Conservation (phyloP, 1,140 invertebrate species). For the Tetramorium parvispinum region DNA sequence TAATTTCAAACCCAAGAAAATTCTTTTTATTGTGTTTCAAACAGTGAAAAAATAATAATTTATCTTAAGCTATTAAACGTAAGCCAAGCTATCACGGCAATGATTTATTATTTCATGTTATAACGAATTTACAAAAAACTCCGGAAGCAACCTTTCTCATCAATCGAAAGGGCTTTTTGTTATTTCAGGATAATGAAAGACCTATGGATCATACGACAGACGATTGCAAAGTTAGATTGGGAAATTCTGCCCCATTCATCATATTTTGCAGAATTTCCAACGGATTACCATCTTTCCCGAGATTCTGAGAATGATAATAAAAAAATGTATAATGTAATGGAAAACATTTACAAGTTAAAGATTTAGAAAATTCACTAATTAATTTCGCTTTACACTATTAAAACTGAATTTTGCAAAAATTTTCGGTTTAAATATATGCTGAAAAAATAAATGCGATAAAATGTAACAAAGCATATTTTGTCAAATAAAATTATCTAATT, state of each 20-base stretch:
- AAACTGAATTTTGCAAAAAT: not conserved
- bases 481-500: not conserved
- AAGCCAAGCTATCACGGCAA: slow-evolving; percentile 13
- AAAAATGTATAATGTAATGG: not conserved
- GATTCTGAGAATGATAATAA: not conserved
- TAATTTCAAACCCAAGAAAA: not conserved
- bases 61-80: slow-evolving; percentile 35
- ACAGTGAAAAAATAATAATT: slow-evolving; percentile 16
- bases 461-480: not conserved
- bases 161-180: slow-evolving; percentile 45
- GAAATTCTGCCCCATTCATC: slow-evolving; percentile 35
- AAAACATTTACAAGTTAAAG: not conserved
- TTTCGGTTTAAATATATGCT: not conserved
- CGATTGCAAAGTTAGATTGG: slow-evolving; percentile 35
- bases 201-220: slow-evolving; percentile 16
- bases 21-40: not conserved
- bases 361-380: not conserved
- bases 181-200: slow-evolving; percentile 30
- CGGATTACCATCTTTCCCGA: slow-evolving; percentile 6
- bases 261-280: slow-evolving; percentile 11
- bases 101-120: slow-evolving; percentile 50
- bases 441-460: not conserved
- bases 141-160: slow-evolving; percentile 24
- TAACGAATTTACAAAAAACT: slow-evolving; percentile 38
- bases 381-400: not conserved